Percentiles rank a stretch among this genome's conserved stretches.
Evolutionary conservation across 1,140 invertebrate genomes (phyloP).

Genomic region (Drosophila novamexicana): DNA sequence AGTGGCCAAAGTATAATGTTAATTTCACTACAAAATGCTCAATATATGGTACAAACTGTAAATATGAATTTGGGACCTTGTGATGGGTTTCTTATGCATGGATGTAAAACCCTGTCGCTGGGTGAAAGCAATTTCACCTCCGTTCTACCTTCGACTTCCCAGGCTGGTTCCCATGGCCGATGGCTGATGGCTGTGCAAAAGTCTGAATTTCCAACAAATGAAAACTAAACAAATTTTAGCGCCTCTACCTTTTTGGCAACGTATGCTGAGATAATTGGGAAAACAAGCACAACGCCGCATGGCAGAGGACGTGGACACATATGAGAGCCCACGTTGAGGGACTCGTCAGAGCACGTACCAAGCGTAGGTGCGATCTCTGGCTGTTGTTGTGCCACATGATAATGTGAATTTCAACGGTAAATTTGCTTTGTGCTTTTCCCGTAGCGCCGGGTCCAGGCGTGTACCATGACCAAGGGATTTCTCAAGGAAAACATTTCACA

Average conservation of each 20-base stretch:
- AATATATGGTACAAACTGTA: too few species aligned
- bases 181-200: not conserved
- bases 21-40: too few species aligned
- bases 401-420: slow-evolving; percentile 41
- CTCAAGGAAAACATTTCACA: slow-evolving; percentile 61
- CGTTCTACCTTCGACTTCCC: slow-evolving; percentile 58
- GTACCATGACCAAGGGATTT: slow-evolving; percentile 59
- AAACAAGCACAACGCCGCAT: slow-evolving; percentile 53
- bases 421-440: slow-evolving; percentile 68
- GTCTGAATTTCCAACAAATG: slow-evolving; percentile 39
- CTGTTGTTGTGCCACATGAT: slow-evolving; percentile 67
- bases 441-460: slow-evolving; percentile 76
- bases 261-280: slow-evolving; percentile 51
- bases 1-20: too few species aligned
- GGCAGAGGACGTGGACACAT: slow-evolving; percentile 36
- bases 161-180: slow-evolving; percentile 37
- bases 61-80: too few species aligned
- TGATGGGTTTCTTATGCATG: too few species aligned
- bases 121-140: too few species aligned
- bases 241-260: slow-evolving; percentile 60
- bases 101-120: too few species aligned
- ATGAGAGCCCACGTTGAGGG: slow-evolving; percentile 8
- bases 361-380: slow-evolving; percentile 62
- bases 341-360: slow-evolving; percentile 61
- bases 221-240: slow-evolving; percentile 53